phyloP scores from a whole-genome alignment of 2,797 vertebrate species.

The Antrozous pallidus region DNA sequence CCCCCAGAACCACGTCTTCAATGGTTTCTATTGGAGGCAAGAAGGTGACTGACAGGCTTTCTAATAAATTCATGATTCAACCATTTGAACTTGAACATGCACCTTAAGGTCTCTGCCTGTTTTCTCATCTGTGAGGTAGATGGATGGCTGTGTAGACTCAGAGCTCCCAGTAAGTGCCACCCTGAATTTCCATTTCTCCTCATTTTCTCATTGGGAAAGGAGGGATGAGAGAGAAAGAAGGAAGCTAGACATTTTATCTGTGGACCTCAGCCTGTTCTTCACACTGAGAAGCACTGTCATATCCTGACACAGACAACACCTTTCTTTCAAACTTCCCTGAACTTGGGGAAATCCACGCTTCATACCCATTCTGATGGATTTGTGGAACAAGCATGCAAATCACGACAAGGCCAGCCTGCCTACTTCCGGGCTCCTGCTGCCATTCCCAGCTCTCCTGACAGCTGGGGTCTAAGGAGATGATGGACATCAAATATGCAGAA shows the following conservation, averaged over 20 bases:
- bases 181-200: fast-evolving
- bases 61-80: not conserved
- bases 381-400: fast-evolving
- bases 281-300: fast-evolving
- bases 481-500: fast-evolving
- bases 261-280: no score
- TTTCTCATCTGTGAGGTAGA: not conserved
- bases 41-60: not conserved
- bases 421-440: fast-evolving
- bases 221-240: fast-evolving
- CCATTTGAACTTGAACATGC: fast-evolving
- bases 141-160: fast-evolving
- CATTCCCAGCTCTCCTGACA: fast-evolving
- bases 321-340: not conserved
- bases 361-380: fast-evolving
- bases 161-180: not conserved
- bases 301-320: not conserved
- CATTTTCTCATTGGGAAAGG: not conserved
- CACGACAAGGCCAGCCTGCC: fast-evolving
- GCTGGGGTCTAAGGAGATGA: not conserved
- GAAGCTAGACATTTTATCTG: fast-evolving
- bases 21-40: fast-evolving
- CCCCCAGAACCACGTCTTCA: fast-evolving
- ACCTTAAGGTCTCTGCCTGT: not conserved
- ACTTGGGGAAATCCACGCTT: fast-evolving